phyloP scores from a whole-genome alignment of 2,888 invertebrate genomes.

The Amiota minor region DNA sequence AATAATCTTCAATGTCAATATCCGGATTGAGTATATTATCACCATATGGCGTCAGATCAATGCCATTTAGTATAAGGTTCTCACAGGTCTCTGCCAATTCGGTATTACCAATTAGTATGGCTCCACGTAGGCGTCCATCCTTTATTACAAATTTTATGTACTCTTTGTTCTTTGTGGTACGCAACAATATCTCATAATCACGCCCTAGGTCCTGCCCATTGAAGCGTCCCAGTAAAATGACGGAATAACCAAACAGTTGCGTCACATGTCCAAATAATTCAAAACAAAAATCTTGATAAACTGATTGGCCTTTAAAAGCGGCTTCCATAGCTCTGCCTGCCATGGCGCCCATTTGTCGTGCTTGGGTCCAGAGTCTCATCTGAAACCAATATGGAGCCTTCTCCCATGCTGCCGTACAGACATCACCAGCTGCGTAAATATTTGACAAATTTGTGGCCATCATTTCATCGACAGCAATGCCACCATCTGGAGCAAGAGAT shows the following conservation, averaged over 20 bases:
- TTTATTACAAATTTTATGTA: slow-evolving; percentile 92
- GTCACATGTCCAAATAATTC: slow-evolving; percentile 98
- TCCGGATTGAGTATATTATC: slow-evolving; percentile 95
- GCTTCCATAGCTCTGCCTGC: slow-evolving; percentile 91
- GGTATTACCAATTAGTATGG: slow-evolving; percentile 96
- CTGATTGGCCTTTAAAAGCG: slow-evolving; percentile 76
- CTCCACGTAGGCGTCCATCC: slow-evolving; percentile 90
- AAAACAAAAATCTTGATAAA: slow-evolving; percentile 94
- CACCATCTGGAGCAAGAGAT: slow-evolving; percentile 81
- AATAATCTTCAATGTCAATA: slow-evolving; percentile 99
- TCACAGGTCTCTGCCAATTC: slow-evolving; percentile 98
- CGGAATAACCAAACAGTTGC: slow-evolving; percentile 93
- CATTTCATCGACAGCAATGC: slow-evolving; percentile 86
- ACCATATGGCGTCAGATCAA: slow-evolving; percentile 90
- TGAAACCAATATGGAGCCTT: slow-evolving; percentile 90
- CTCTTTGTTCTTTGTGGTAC: slow-evolving; percentile 86
- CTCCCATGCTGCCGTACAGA: slow-evolving; percentile 88
- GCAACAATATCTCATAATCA: slow-evolving; percentile 87
- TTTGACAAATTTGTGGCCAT: slow-evolving; percentile 86
- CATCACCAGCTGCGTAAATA: slow-evolving; percentile 97
- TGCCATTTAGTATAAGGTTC: slow-evolving; percentile 95
- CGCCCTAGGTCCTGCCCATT: slow-evolving; percentile 91
- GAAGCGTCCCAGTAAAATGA: slow-evolving; percentile 91
- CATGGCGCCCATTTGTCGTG: slow-evolving; percentile 96
- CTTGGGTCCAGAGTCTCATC: slow-evolving; percentile 98